Evolutionary conservation across 2,888 invertebrate species (phyloP).

Genomic region (Synanthedon formicaeformis): DNA sequence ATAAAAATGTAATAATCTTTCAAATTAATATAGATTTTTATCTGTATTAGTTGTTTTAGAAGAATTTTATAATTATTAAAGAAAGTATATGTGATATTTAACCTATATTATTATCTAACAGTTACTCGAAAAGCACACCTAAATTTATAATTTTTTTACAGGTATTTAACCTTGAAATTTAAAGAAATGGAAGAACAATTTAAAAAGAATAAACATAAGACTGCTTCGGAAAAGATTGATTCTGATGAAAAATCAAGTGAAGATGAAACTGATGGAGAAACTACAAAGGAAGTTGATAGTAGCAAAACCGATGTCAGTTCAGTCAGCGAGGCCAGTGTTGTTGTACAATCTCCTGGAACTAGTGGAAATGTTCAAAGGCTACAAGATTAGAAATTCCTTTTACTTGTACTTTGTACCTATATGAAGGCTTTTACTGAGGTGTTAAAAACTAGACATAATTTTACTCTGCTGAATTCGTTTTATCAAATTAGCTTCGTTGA

Average conservation of each 20-base stretch:
- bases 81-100: too few relatives aligned
- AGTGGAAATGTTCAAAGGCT: constrained; percentile 56
- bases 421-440: background rate
- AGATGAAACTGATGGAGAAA: constrained; percentile 19
- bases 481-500: too few relatives aligned
- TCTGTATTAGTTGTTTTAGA: too few relatives aligned
- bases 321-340: constrained; percentile 44
- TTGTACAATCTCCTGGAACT: constrained; percentile 44
- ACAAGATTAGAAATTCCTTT: constrained; percentile 19
- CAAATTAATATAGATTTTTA: too few relatives aligned
- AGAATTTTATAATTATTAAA: too few relatives aligned
- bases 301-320: constrained; percentile 16
- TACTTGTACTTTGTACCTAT: background rate
- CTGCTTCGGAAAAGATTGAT: constrained; percentile 29
- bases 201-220: constrained; percentile 74
- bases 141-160: constrained; percentile 27
- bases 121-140: too few relatives aligned
- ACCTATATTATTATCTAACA: too few relatives aligned
- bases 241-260: constrained; percentile 28
- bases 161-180: constrained; percentile 85
- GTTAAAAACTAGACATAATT: background rate
- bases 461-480: background rate
- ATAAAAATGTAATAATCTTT: too few relatives aligned
- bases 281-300: constrained; percentile 13
- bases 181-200: constrained; percentile 89